Percentiles rank a stretch among this genome's conserved stretches.
These are phyloP conservation scores for Drosophila melanica DNA, from an alignment of 1,140 invertebrate genomes.

Conservation along the genomic window DNA sequence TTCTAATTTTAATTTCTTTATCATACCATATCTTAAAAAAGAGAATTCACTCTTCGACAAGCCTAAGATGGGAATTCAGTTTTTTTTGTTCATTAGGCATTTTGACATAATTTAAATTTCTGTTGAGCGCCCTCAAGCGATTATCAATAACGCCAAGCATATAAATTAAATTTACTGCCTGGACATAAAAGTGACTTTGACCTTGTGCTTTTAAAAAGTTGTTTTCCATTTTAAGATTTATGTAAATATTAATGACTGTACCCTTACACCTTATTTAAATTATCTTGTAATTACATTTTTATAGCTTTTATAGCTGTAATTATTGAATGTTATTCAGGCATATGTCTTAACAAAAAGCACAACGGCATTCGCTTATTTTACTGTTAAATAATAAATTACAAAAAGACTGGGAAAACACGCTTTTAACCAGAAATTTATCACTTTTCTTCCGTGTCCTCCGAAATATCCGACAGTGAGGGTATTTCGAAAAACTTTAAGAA, in stretches of 20 bases:
- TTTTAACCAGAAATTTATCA: neutral
- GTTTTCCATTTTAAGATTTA: slow-evolving; percentile 24
- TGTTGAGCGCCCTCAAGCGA: slow-evolving; percentile 39
- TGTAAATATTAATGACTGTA: slow-evolving; percentile 17
- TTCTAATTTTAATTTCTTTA: too few relatives aligned
- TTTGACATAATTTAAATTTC: slow-evolving; percentile 51
- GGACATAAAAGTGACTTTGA: slow-evolving; percentile 46
- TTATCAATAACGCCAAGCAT: slow-evolving; percentile 59
- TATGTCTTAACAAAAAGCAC: too few relatives aligned
- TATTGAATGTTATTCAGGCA: neutral
- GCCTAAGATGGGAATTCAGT: neutral
- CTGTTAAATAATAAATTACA: neutral
- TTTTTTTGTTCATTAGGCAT: slow-evolving; percentile 22
- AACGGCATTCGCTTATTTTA: neutral
- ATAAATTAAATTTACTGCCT: slow-evolving; percentile 70
- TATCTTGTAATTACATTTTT: slow-evolving; percentile 19
- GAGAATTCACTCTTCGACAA: slow-evolving; percentile 8
- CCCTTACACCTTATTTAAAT: slow-evolving; percentile 2
- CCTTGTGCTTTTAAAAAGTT: slow-evolving; percentile 48
- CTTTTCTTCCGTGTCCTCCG: slow-evolving; percentile 1
- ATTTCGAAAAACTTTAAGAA: slow-evolving; percentile 23
- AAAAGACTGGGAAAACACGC: neutral
- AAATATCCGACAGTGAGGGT: slow-evolving; percentile 27
- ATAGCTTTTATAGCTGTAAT: slow-evolving; percentile 8
- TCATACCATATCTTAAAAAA: neutral